Evolutionary conservation across 2,888 invertebrate genomes (phyloP).

Genomic region (Orthonevra nobilis): DNA sequence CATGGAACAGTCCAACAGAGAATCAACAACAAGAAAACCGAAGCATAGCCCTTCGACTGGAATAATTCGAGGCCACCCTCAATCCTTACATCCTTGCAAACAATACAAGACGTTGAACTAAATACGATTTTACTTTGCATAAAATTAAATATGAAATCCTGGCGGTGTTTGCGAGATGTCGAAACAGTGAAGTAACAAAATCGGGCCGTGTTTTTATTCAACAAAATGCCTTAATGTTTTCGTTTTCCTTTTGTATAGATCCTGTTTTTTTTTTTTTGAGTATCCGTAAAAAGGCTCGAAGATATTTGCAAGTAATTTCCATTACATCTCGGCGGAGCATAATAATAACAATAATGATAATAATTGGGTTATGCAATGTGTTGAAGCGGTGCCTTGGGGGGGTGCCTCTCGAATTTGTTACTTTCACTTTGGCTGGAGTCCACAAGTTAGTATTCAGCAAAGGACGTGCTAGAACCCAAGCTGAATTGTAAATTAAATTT

Average conservation of each 20-base stretch:
- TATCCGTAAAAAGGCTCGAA: too few species aligned
- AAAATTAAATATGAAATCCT: slow-evolving; percentile 32
- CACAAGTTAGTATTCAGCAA: too few species aligned
- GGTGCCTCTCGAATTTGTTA: too few species aligned
- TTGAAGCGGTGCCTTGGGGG: background rate
- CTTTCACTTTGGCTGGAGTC: background rate
- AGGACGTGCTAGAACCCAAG: background rate
- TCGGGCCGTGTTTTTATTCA: background rate
- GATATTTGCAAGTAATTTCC: slow-evolving; percentile 48
- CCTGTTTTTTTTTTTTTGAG: too few species aligned
- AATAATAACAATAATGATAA: slow-evolving; percentile 32
- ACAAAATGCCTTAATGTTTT: slow-evolving; percentile 19
- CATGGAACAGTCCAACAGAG: background rate
- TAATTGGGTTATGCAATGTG: slow-evolving; percentile 32
- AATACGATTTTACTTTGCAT: slow-evolving; percentile 37
- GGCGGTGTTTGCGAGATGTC: background rate
- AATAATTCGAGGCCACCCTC: slow-evolving; percentile 2
- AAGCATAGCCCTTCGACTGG: background rate
- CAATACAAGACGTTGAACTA: slow-evolving; percentile 11
- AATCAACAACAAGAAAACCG: background rate
- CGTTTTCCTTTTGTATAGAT: too few species aligned
- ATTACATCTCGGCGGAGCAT: slow-evolving; percentile 19
- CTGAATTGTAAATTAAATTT: slow-evolving; percentile 40
- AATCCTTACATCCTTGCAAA: background rate
- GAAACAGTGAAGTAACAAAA: background rate